phyloP scores from a whole-genome alignment of 2,888 invertebrate species.

The Pocota personata region DNA sequence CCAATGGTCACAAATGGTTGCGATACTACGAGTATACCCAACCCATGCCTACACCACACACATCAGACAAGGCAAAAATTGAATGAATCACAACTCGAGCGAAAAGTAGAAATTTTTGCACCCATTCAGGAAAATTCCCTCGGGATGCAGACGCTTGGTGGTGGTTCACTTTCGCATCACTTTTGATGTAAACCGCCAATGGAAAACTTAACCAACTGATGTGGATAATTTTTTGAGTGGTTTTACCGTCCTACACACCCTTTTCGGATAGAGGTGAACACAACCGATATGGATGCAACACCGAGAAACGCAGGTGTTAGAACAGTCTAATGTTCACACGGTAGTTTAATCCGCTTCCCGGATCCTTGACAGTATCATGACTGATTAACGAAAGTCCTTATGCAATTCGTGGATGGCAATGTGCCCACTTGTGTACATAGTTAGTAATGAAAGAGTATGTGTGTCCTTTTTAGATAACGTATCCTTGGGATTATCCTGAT shows the following conservation, averaged over 20 bases:
- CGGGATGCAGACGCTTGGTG: conserved; percentile 47
- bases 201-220: conserved; percentile 72
- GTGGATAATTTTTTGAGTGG: conserved; percentile 74
- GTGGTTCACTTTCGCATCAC: conserved; percentile 57
- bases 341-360: conserved; percentile 80
- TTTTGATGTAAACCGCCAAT: conserved; percentile 73
- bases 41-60: neutral
- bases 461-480: conserved; percentile 29
- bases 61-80: conserved; percentile 25
- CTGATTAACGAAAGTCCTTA: conserved; percentile 73
- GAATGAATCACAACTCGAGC: conserved; percentile 69
- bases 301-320: conserved; percentile 78
- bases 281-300: conserved; percentile 30
- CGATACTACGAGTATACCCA: neutral
- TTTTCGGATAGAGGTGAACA: conserved; percentile 6
- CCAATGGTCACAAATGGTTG: conserved; percentile 5
- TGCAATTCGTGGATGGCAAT: conserved; percentile 69
- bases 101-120: conserved; percentile 70
- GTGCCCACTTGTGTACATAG: conserved; percentile 60
- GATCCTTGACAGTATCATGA: conserved; percentile 73
- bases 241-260: conserved; percentile 58
- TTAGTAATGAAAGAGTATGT: neutral
- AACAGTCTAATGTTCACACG: conserved; percentile 81
- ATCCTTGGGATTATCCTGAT: conserved; percentile 65
- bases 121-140: conserved; percentile 50